Conservation (phyloP, 2,797 vertebrate species). For the Pipistrellus nathusii region DNA sequence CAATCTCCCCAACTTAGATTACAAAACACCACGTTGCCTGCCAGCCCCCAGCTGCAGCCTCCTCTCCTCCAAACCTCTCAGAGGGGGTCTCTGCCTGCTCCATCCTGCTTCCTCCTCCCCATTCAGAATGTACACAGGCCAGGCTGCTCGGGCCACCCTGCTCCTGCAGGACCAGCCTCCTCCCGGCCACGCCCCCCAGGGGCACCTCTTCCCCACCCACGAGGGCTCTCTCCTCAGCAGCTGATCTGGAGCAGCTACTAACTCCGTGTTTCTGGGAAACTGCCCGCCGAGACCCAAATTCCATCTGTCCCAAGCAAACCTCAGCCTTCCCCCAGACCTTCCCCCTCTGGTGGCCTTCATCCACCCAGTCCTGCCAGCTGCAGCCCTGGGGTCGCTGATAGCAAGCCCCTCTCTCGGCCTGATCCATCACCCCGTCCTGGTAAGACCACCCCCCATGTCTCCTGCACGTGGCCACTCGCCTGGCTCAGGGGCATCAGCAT, state of each 20-base stretch:
- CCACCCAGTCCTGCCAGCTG: background rate
- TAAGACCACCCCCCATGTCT: background rate
- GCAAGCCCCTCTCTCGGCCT: background rate
- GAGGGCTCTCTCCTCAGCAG: background rate
- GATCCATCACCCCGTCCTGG: background rate
- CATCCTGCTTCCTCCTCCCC: background rate
- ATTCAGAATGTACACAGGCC: background rate
- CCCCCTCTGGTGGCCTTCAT: background rate
- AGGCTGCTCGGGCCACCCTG: background rate
- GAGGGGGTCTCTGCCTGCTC: no score
- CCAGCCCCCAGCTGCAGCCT: background rate
- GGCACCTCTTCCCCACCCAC: background rate
- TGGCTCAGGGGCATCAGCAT: no score
- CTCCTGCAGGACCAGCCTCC: background rate
- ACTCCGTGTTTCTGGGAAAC: background rate
- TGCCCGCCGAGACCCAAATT: background rate
- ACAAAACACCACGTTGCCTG: background rate
- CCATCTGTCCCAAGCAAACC: background rate
- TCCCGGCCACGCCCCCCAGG: background rate
- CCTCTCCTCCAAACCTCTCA: background rate
- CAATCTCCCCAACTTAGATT: background rate
- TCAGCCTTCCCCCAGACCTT: background rate
- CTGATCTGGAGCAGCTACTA: background rate
- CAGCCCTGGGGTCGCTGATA: background rate
- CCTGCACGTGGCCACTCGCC: background rate